Conservation (phyloP, 1,140 invertebrate species). For the Campoletis sonorensis region DNA sequence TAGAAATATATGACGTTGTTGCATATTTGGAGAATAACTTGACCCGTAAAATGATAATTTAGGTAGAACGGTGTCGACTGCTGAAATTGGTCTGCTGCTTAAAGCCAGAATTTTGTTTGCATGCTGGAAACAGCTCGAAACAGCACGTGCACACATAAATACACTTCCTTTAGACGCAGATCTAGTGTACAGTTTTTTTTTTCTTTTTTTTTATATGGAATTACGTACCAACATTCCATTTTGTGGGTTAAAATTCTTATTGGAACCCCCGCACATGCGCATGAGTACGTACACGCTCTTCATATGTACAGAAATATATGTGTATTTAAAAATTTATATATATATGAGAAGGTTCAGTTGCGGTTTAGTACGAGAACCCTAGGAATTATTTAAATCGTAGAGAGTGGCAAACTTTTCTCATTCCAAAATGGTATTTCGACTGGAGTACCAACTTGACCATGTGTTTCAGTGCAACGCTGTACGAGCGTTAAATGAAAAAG, state of each 20-base stretch:
- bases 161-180: not conserved
- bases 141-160: constrained; percentile 40
- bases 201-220: constrained; percentile 12
- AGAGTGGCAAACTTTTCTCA: constrained; percentile 24
- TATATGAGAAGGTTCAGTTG: not conserved
- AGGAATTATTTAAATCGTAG: constrained; percentile 13
- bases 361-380: constrained; percentile 1
- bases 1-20: too few species aligned
- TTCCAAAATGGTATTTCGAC: not conserved
- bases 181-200: constrained; percentile 21
- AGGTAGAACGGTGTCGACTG: not conserved
- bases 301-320: too few species aligned
- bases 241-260: constrained; percentile 6
- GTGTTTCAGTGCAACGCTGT: not conserved
- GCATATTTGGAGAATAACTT: constrained; percentile 4
- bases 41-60: not conserved
- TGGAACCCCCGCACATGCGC: not conserved
- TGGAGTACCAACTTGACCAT: constrained; percentile 7
- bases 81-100: not conserved
- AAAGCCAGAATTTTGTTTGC: not conserved
- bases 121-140: not conserved
- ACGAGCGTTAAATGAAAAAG: not conserved
- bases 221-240: constrained; percentile 11
- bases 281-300: not conserved
- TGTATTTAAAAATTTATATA: not conserved